These are phyloP conservation scores for Beris chalybata DNA, from an alignment of 2,888 invertebrate genomes.

Conservation along the genomic window DNA sequence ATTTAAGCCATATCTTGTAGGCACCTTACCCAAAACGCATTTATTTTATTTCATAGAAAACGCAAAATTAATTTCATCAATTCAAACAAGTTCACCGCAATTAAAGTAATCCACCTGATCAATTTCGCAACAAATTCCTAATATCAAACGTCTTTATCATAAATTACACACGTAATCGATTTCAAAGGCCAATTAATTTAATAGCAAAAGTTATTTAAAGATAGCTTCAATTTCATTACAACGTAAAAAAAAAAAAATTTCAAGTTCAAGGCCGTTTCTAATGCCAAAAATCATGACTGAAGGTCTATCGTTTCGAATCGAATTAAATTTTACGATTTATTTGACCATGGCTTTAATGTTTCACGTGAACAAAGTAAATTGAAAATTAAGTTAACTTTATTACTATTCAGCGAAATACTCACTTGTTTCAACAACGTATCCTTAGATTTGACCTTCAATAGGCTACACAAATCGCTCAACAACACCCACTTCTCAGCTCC, in stretches of 20 bases:
- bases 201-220: no score
- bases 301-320: neutral
- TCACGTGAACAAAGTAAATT: neutral
- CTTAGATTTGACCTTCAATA: constrained; percentile 78
- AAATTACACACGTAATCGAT: neutral
- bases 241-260: neutral
- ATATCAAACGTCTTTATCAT: neutral
- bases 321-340: neutral
- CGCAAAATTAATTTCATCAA: no score
- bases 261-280: constrained; percentile 24
- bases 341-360: neutral
- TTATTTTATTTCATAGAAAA: no score
- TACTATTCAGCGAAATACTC: constrained; percentile 30
- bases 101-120: neutral
- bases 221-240: no score
- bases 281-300: neutral
- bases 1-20: no score
- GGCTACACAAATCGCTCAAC: constrained; percentile 75
- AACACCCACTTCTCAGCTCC: constrained; percentile 78
- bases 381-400: constrained; percentile 7
- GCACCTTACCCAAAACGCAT: no score
- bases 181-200: neutral
- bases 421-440: constrained; percentile 75
- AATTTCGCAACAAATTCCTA: neutral
- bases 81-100: no score